Percentiles rank a stretch among this genome's conserved stretches.
These are phyloP conservation scores for Maccullochella peelii DNA, from an alignment of 2,113 vertebrate species.

Conservation along the genomic window DNA sequence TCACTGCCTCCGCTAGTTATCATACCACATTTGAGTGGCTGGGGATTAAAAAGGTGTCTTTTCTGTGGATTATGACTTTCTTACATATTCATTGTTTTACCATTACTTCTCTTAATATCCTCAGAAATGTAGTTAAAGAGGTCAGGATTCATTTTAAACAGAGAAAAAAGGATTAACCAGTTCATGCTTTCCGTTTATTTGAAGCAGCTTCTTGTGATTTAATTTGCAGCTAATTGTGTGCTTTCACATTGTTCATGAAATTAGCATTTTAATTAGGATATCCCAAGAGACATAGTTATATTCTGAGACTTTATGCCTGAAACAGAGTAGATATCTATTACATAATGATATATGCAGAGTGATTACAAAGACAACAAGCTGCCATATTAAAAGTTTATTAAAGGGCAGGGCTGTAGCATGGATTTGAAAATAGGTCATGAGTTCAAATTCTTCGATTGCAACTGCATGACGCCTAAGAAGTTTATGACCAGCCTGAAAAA, in stretches of 20 bases:
- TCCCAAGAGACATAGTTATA: constrained; percentile 65
- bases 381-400: constrained; percentile 3
- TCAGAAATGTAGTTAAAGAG: constrained; percentile 66
- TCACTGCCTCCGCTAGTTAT: constrained; percentile 74
- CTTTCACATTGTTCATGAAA: constrained; percentile 71
- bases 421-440: background rate
- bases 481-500: background rate
- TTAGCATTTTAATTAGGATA: constrained; percentile 78
- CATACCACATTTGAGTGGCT: constrained; percentile 76
- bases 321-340: constrained; percentile 62
- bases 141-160: constrained; percentile 62
- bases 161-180: constrained; percentile 74
- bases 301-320: constrained; percentile 53
- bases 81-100: constrained; percentile 79
- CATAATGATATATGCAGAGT: constrained; percentile 56
- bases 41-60: constrained; percentile 75
- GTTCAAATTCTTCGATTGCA: background rate
- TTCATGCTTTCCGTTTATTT: constrained; percentile 65
- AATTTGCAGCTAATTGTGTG: constrained; percentile 78
- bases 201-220: constrained; percentile 75
- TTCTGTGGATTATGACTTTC: constrained; percentile 75
- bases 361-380: constrained; percentile 37
- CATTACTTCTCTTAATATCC: constrained; percentile 60
- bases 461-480: background rate
- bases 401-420: background rate